A percentile compares a stretch with the other conserved stretches of the same genome.
phyloP scores from a whole-genome alignment of 2,113 vertebrate species.

The Mormyrus iriodes region DNA sequence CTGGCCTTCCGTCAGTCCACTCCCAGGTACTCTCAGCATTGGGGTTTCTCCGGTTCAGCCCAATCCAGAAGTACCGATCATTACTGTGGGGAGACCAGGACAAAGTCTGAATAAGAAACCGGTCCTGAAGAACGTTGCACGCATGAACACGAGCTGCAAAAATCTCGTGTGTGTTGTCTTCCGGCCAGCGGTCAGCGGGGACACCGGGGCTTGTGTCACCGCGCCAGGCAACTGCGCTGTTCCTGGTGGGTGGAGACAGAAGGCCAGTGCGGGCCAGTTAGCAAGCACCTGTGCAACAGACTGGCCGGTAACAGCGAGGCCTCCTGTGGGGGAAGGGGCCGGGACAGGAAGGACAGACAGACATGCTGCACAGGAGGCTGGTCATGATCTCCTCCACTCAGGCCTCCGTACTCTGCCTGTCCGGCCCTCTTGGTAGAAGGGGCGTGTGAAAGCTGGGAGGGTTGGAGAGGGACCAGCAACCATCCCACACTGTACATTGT shows the following conservation, averaged over 20 bases:
- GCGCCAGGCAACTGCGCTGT: neutral
- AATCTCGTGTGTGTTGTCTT: neutral
- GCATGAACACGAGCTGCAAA: neutral
- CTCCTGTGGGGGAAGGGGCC: neutral
- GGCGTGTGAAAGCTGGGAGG: neutral
- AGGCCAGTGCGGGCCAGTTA: neutral
- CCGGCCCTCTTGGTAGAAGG: neutral
- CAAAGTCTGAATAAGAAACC: neutral
- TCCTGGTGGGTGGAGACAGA: neutral
- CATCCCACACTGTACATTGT: neutral
- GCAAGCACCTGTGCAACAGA: neutral
- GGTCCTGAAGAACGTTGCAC: neutral
- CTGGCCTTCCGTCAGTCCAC: slow-evolving; percentile 82
- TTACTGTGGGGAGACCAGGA: slow-evolving; percentile 52
- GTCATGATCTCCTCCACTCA: neutral
- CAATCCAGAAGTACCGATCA: slow-evolving; percentile 86
- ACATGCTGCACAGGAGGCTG: neutral
- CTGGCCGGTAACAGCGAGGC: neutral
- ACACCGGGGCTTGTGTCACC: neutral
- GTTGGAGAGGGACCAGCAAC: neutral
- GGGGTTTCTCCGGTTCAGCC: slow-evolving; percentile 88
- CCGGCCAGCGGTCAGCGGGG: neutral
- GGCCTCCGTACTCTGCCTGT: neutral
- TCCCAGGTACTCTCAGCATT: slow-evolving; percentile 71
- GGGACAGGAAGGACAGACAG: neutral